Evolutionary conservation across 2,888 invertebrate species (phyloP), one percentile per base, ranked within the genome.

Genomic region (Chymomyza fuscimana): DNA sequence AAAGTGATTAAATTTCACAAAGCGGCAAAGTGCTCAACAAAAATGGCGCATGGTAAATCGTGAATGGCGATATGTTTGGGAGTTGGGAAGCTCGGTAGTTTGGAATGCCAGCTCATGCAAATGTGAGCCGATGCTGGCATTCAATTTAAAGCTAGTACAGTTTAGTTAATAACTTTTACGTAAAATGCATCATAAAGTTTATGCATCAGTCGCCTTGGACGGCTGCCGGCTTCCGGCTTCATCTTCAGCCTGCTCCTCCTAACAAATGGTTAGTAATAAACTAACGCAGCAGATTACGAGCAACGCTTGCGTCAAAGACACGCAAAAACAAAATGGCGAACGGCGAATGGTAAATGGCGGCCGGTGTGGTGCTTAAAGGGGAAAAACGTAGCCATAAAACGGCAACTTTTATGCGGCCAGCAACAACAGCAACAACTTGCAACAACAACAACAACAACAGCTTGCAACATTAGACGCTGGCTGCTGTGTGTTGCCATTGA

Each of bases 91-190:
- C 19, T 19, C 19, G 19, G 1, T 16, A 40, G 6, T 32, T 22
- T 10, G 25, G 15, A 2, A 22, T 15, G 25, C 2, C 5, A 29
- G 32, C 4, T 6, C 6, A 25, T 25, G 59, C 25, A 59, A 59
- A 59, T 25, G 59, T n/a, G 1, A 22, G 59, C 19, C 32, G 6
- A 7, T 46, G 40, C 19, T 52, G 25, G 80, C 76, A 74, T 78
- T 80, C 80, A 72, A 71, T 80, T 80, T 78, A 69, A 68, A 80
- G 80, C 67, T 76, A 70, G 72, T 65, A 82, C 83, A 79, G 82
- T 81, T 81, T 83, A 76, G 81, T 83, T 83, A 81, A 81, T 81
- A 81, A 79, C 81, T 81, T 81, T 81, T 76, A 72, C 81, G 81
- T 76, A 83, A 79, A 74, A 77, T 71, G 76, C 81, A 72, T 79